A percentile compares a stretch with the other conserved stretches of the same genome.
phyloP scores from a whole-genome alignment of 2,113 vertebrate genomes.

The Thunnus maccoyii region DNA sequence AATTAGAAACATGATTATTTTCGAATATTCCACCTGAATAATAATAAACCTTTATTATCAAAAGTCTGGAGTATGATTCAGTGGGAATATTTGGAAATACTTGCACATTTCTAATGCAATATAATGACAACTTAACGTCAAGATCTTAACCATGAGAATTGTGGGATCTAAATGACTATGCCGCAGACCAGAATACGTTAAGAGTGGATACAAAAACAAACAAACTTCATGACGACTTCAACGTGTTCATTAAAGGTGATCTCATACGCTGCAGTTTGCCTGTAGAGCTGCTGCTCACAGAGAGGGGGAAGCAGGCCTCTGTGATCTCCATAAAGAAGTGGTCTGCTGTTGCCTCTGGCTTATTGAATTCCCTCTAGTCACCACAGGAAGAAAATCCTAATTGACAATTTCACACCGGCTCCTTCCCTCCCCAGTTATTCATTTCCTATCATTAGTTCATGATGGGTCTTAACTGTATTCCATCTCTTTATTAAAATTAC shows the following conservation, averaged over 20 bases:
- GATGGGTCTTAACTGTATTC: slow-evolving; percentile 68
- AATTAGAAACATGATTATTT: too few species aligned
- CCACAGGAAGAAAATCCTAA: slow-evolving; percentile 75
- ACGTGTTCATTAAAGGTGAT: slow-evolving; percentile 34
- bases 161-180: too few species aligned
- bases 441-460: slow-evolving; percentile 71
- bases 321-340: slow-evolving; percentile 40
- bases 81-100: too few species aligned
- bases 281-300: slow-evolving; percentile 25
- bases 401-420: slow-evolving; percentile 75
- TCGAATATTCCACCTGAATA: too few species aligned
- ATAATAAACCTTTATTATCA: too few species aligned
- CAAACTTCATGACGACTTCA: not conserved
- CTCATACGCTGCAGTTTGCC: slow-evolving; percentile 39
- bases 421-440: slow-evolving; percentile 62
- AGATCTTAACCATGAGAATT: too few species aligned
- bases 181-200: too few species aligned
- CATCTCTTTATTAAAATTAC: slow-evolving; percentile 69
- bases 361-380: slow-evolving; percentile 65
- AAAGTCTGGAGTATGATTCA: too few species aligned
- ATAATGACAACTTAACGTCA: too few species aligned
- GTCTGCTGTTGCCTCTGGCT: slow-evolving; percentile 52
- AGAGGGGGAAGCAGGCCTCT: slow-evolving; percentile 32
- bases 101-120: too few species aligned
- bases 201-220: too few species aligned